Evolutionary conservation across 2,888 invertebrate genomes (phyloP).

Genomic region (Eristalinus aeneus): DNA sequence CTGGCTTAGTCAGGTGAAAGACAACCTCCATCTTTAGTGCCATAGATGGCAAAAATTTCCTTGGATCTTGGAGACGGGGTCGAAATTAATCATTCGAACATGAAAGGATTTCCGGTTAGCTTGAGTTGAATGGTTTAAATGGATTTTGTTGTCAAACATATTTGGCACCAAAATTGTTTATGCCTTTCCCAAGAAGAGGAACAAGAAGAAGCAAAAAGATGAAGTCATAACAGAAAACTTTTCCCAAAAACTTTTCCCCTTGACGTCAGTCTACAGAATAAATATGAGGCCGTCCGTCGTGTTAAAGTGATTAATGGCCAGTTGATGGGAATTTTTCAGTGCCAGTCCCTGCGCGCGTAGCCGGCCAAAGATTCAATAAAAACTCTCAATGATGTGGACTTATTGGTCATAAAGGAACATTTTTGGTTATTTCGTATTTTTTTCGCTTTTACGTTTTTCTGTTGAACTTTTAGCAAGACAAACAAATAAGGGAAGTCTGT

Average conservation of each 20-base stretch:
- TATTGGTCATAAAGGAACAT: constrained; percentile 51
- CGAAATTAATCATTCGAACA: constrained; percentile 43
- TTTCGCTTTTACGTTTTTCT: neutral
- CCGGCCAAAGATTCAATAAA: constrained; percentile 44
- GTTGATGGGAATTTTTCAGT: constrained; percentile 16
- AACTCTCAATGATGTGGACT: constrained; percentile 53
- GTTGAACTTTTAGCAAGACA: constrained; percentile 14
- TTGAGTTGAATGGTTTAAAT: constrained; percentile 36
- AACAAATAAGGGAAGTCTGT: constrained; percentile 14
- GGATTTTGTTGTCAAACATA: constrained; percentile 37
- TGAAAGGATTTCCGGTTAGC: constrained; percentile 54
- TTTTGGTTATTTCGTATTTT: constrained; percentile 7
- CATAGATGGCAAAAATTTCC: constrained; percentile 11
- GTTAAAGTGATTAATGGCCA: constrained; percentile 56
- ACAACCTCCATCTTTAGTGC: neutral
- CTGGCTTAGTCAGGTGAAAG: neutral
- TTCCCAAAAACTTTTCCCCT: constrained; percentile 39
- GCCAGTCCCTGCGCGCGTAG: neutral
- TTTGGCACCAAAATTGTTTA: neutral
- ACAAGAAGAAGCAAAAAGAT: constrained; percentile 11
- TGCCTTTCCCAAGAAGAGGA: neutral
- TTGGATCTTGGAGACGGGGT: neutral
- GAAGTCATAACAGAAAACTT: constrained; percentile 47
- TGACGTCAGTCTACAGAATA: constrained; percentile 41
- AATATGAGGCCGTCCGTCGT: constrained; percentile 40